Evolutionary conservation across 2,113 vertebrate species (phyloP), one percentile per base, ranked within the genome.

Genomic region (Oryzias curvinotus): DNA sequence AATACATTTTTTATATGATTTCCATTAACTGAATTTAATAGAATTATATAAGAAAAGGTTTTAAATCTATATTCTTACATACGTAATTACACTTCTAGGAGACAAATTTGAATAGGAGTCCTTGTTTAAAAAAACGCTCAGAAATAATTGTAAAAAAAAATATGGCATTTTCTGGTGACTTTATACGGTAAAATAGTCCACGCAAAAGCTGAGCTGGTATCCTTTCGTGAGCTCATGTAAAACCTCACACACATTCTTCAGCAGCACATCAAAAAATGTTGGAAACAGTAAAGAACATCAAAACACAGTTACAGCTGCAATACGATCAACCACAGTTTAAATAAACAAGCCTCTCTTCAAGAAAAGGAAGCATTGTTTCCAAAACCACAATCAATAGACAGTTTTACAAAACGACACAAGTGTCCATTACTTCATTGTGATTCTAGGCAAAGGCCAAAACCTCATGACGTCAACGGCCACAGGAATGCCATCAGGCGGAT

Each of bases 401-500:
- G 52, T 65, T 78, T 76, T 64, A 76, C 75, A 82, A 59, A 81
- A 75, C 61, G 59, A 74, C 82, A 84, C 71, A 75, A 72, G 74
- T 17, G 69, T 55, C 74, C 46, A 75, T 82, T 80, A 85, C 85
- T 85, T 89, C 83, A 88, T 78, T 86, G 86, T 75, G 80, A 87
- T 82, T 80, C 76, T 41, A 73, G 77, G 78, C 57, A 68, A 75
- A 77, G 60, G 73, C 74, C 73, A 83, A 80, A 82, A 65, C 62
- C 83, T 77, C 74, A 70, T 85, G 86, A 87, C 72, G 75, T 87
- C 85, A 83, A 54, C 58, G 0, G 68, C 88, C 86, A 77, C 86
- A 85, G 85, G 86, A 89, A 87, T 88, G 88, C 83, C 86, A 88
- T 84, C 80, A 75, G 75, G 84, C 86, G 28, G 84, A 89, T 88